Base-by-base conservation (phyloP, 2,888 invertebrate genomes). In the Zootermopsis nevadensis region DNA sequence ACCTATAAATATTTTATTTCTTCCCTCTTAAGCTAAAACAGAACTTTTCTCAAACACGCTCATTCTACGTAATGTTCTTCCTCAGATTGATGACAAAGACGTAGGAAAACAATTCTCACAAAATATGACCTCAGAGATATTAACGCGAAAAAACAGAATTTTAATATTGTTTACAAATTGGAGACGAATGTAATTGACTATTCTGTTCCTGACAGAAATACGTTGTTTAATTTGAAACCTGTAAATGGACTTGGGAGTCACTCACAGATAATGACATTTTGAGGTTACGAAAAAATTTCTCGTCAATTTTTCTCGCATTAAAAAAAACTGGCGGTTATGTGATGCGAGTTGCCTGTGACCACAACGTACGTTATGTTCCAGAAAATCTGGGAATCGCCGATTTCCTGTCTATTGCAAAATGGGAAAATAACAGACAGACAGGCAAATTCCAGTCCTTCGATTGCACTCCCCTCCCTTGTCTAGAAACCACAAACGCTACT, bases 281-380 rank as follows among this genome's bases (percentile, higher is more conserved):
- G 74, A 38, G 74, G 74, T 74, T 38, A 74, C 38, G 74, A 74
- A 24, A 42, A 42, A 74, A 38, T 74, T 74, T 33, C 31, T 72
- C 38, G 24, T 74, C 74, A n/a, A 33, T 42, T 74, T 74, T 74
- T 74, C 12, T 6, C n/a, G 4, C n/a, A 38, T 38, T 74, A 22
- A 74, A n/a, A 74, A 74, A 22, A 74, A n/a, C 74, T 74, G 74
- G 38, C 74, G n/a, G 38, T 33, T 74, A 74, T 74, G 33, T 74
- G 38, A 74, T 74, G 35, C n/a, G 74, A 42, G 38, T 8, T 8
- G 74, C 24, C 38, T 3, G 15, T n/a, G 38, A 74, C 74, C 74
- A n/a, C 74, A 74, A 38, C 74, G 35, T 74, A 38, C 38, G 74
- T 74, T 74, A n/a, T 27, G n/a, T 27, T 48, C 60, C 60, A 15